These are phyloP conservation scores for Andrena marginata DNA, from an alignment of 2,888 invertebrate species.

Conservation along the genomic window DNA sequence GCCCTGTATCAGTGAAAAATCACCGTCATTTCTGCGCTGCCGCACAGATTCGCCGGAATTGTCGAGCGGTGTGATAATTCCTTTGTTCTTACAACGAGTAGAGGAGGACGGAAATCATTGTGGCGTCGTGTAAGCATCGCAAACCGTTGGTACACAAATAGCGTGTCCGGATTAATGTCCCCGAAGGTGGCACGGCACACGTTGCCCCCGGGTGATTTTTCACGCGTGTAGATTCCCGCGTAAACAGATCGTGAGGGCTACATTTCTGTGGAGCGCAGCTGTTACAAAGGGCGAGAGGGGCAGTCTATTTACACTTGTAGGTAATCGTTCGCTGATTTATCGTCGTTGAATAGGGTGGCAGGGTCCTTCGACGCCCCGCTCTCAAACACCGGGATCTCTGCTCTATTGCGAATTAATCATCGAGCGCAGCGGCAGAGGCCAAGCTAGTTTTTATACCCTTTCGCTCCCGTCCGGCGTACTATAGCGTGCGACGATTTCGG, in stretches of 20 bases:
- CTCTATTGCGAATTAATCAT: conserved; percentile 56
- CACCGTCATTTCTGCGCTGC: neutral
- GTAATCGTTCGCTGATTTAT: conserved; percentile 73
- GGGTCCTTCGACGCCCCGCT: conserved; percentile 41
- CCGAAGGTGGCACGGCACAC: conserved; percentile 11
- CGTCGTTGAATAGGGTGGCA: conserved; percentile 46
- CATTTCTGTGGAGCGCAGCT: conserved; percentile 61
- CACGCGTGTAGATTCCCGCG: conserved; percentile 54
- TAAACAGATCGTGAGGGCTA: conserved; percentile 59
- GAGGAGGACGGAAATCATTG: neutral
- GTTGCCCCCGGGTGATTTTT: conserved; percentile 56
- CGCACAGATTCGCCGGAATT: neutral
- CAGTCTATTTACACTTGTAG: conserved; percentile 72
- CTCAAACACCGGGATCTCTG: conserved; percentile 35
- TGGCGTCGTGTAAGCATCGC: neutral
- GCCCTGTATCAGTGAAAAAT: neutral
- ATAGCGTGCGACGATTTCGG: neutral
- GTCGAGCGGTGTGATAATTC: neutral
- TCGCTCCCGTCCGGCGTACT: too few species aligned
- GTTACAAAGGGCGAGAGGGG: conserved; percentile 43
- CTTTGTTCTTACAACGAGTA: neutral
- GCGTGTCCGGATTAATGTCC: conserved; percentile 15
- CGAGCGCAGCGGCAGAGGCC: conserved; percentile 22
- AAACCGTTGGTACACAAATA: conserved; percentile 1
- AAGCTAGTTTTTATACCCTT: conserved; percentile 2